phyloP scores from a whole-genome alignment of 2,113 vertebrate species.

The Otocyon megalotis region DNA sequence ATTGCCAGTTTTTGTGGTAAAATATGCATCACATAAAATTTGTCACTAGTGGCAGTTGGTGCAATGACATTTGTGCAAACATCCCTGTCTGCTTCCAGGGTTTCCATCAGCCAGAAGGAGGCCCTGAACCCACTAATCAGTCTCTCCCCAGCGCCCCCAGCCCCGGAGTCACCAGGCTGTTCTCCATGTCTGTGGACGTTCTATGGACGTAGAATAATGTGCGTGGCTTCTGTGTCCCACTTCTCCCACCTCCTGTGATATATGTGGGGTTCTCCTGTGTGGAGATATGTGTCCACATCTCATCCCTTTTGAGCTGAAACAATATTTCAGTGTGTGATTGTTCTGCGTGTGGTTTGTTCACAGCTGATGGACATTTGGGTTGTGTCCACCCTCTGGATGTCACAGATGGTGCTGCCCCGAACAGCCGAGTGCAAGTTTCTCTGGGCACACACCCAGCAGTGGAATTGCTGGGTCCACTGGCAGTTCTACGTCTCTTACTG shows the following conservation, averaged over 20 bases:
- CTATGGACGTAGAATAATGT: too few species aligned
- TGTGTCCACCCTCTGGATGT: background rate
- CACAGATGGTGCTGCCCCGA: accelerated
- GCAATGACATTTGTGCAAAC: background rate
- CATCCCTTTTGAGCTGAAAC: background rate
- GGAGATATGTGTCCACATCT: background rate
- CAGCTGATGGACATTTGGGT: background rate
- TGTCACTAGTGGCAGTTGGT: background rate
- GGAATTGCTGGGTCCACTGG: background rate
- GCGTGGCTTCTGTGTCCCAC: background rate
- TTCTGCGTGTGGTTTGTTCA: background rate
- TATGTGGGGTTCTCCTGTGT: background rate
- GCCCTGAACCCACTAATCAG: background rate
- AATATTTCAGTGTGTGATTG: too few species aligned
- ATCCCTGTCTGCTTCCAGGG: background rate
- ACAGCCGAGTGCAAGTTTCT: too few species aligned
- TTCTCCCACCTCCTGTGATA: background rate
- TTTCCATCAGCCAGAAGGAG: too few species aligned
- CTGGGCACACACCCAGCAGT: background rate
- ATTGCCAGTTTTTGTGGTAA: background rate
- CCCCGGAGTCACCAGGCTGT: background rate
- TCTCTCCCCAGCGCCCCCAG: background rate
- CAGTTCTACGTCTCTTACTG: background rate
- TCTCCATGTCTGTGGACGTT: background rate
- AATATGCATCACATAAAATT: too few species aligned